Percentiles rank a stretch among this genome's conserved stretches.
Evolutionary conservation across 1,140 invertebrate genomes (phyloP).

Genomic region (Nylanderia fulva): DNA sequence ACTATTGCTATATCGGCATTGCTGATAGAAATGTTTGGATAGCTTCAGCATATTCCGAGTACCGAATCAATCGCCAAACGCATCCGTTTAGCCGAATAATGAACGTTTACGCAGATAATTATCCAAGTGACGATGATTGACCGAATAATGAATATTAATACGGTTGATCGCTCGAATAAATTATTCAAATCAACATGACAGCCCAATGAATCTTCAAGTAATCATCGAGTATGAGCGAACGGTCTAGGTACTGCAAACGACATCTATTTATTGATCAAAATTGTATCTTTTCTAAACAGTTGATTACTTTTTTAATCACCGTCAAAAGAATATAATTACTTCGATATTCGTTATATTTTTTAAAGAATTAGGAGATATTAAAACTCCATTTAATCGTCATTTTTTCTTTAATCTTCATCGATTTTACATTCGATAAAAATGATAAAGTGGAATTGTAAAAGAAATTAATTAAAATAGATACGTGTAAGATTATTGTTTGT

Average conservation of each 20-base stretch:
- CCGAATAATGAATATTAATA: slow-evolving; percentile 75
- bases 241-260: neutral
- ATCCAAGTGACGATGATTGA: slow-evolving; percentile 65
- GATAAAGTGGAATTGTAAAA: neutral
- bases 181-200: slow-evolving; percentile 62
- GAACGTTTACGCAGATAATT: slow-evolving; percentile 72
- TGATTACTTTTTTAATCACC: neutral
- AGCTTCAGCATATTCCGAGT: slow-evolving; percentile 25
- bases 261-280: neutral
- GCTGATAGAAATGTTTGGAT: slow-evolving; percentile 58
- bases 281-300: neutral
- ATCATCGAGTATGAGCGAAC: slow-evolving; percentile 45
- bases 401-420: neutral
- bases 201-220: slow-evolving; percentile 61
- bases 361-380: neutral
- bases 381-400: neutral
- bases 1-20: slow-evolving; percentile 20
- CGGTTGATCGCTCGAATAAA: slow-evolving; percentile 66
- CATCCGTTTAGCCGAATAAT: slow-evolving; percentile 60
- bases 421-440: neutral
- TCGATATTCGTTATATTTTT: neutral
- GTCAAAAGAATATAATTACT: neutral
- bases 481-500: neutral
- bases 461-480: neutral
- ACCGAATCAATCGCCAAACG: slow-evolving; percentile 61